Evolutionary conservation across 2,888 invertebrate genomes (phyloP).

Genomic region (Silvanus unidentatus): DNA sequence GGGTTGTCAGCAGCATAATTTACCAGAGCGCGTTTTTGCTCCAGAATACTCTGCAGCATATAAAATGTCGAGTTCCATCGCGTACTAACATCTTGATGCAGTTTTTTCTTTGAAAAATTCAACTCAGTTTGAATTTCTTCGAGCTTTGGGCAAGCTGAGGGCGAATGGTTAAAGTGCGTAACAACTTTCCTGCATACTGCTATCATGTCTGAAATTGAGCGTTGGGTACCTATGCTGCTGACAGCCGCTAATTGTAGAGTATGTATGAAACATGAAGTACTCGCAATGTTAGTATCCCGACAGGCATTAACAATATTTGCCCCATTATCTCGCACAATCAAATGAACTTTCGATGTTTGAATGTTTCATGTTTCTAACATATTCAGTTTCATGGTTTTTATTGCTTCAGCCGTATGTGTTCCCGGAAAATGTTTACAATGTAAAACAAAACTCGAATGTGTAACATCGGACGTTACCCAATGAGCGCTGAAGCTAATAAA

Average conservation of each 20-base stretch:
- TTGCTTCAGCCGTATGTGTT: not conserved
- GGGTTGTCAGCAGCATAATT: conserved; percentile 2
- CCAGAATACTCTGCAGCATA: conserved; percentile 11
- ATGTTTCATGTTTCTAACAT: not conserved
- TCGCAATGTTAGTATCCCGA: not conserved
- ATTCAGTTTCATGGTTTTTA: not conserved
- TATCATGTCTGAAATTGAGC: conserved; percentile 19
- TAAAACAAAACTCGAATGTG: not conserved
- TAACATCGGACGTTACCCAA: conserved; percentile 6
- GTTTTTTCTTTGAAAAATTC: conserved; percentile 21
- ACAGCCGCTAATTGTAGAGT: conserved; percentile 11
- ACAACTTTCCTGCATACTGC: conserved; percentile 20
- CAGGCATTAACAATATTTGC: not conserved
- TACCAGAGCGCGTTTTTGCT: conserved; percentile 12
- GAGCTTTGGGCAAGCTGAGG: conserved; percentile 16
- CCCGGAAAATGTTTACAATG: not conserved
- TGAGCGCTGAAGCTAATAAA: conserved; percentile 9
- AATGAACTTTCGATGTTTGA: not conserved
- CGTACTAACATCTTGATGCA: conserved; percentile 20
- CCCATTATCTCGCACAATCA: conserved; percentile 1
- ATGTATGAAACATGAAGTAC: conserved; percentile 17
- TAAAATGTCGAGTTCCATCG: conserved; percentile 20
- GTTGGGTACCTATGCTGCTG: conserved; percentile 19
- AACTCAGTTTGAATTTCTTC: conserved; percentile 21
- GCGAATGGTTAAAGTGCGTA: conserved; percentile 27